Evolutionary conservation across 2,797 vertebrate genomes (phyloP), one percentile per base, ranked within the genome.

Genomic region (Phalloptychus januarius): DNA sequence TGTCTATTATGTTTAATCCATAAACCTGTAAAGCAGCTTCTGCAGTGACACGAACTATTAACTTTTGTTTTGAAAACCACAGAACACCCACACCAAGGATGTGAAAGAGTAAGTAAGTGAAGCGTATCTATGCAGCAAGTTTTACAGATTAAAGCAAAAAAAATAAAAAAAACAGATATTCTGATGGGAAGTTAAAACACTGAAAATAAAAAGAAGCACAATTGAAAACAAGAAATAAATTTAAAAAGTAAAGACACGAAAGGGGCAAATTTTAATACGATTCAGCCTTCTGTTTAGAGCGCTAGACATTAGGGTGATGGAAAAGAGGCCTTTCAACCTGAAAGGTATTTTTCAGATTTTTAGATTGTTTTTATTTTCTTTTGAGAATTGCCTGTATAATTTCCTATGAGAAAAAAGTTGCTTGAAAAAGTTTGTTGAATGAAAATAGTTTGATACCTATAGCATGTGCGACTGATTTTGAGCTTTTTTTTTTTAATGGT

Each of bases 31-130:
- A 56, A 36, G 46, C 79, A 76, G 79, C 78, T 74, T 75, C 79
- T 45, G n/a, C 88, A 88, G 85, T 91, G 79, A 89, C 88, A 81
- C 42, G 82, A 85, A 83, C 13, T 88, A 77, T 87, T 90, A 82
- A 80, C 84, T 87, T 79, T 72, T 76, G 38, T 85, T 81, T 88
- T 63, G 31, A 79, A 84, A 85, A 83, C 78, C 82, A 81, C 74
- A 69, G 54, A 87, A 89, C 88, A 71, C 88, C 87, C 81, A n/a
- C n/a, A n/a, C n/a, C n/a, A 11, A 45, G 67, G 77, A 86, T 67
- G 83, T 76, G 79, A 76, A 77, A 85, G 74, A 81, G 31, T 50
- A 28, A 16, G 31, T 58, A 36, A 83, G 74, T n/a, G 15, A 61
- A 33, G 58, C 7, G 15, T 61, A 33, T 2, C 10, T 7, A 18